Percentiles rank a stretch among this genome's conserved stretches.
Evolutionary conservation across 2,888 invertebrate genomes (phyloP).

Genomic region (Graphium colonna): DNA sequence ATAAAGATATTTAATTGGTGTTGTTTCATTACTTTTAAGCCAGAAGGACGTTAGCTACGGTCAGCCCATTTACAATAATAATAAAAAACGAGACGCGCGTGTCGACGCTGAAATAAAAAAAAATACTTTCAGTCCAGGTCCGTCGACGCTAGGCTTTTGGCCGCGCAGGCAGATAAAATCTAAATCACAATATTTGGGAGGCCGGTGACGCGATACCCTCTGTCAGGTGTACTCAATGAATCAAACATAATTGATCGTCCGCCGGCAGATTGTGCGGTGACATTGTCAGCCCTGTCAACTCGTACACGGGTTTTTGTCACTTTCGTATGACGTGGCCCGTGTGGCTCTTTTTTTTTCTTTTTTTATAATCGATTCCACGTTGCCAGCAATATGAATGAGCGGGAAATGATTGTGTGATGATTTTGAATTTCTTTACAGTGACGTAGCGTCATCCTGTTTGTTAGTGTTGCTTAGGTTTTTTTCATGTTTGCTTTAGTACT

Average conservation of each 20-base stretch:
- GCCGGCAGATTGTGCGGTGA: slow-evolving; percentile 39
- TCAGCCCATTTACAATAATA: too few relatives aligned
- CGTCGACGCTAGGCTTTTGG: slow-evolving; percentile 18
- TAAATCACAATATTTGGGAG: slow-evolving; percentile 73
- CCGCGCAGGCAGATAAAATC: slow-evolving; percentile 59
- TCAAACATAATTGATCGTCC: slow-evolving; percentile 73
- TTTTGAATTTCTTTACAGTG: neutral
- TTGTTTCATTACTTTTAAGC: too few relatives aligned
- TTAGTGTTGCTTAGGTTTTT: neutral
- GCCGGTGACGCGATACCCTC: slow-evolving; percentile 44
- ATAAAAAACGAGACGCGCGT: too few relatives aligned
- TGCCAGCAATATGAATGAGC: slow-evolving; percentile 29
- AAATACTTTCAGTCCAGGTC: neutral
- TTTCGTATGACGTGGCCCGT: slow-evolving; percentile 35
- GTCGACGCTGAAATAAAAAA: neutral
- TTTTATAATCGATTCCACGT: slow-evolving; percentile 23
- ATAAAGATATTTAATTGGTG: too few relatives aligned
- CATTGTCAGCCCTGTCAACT: slow-evolving; percentile 49
- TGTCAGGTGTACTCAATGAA: slow-evolving; percentile 61
- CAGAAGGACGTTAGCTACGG: too few relatives aligned
- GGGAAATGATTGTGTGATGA: slow-evolving; percentile 15
- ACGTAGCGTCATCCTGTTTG: neutral
- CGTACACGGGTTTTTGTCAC: slow-evolving; percentile 64
- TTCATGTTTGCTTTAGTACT: neutral
- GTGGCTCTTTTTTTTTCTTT: slow-evolving; percentile 27